Evolutionary conservation across 2,113 vertebrate species (phyloP).

Genomic region (Benitochromis conjunctus): DNA sequence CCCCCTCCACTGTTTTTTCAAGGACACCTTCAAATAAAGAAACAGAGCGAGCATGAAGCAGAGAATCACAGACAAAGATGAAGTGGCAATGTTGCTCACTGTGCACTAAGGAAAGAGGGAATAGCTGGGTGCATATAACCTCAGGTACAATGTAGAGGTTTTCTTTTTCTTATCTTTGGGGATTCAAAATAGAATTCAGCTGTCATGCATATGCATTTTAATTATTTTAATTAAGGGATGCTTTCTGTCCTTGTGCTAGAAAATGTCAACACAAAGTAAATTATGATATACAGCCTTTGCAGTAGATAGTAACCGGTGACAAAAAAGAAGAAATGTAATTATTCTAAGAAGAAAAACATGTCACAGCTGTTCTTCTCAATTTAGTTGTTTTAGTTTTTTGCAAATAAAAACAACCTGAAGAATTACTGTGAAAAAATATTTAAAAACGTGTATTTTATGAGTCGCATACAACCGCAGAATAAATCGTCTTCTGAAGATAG

Average conservation of each 20-base stretch:
- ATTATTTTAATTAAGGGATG: background rate
- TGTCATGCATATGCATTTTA: background rate
- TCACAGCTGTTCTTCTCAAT: background rate
- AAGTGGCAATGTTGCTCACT: background rate
- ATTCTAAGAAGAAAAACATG: background rate
- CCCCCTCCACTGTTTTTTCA: conserved; percentile 71
- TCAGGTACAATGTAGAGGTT: background rate
- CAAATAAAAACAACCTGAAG: background rate
- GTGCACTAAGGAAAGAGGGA: background rate
- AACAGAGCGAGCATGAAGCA: background rate
- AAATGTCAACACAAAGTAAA: background rate
- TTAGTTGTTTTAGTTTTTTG: background rate
- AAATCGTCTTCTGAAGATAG: background rate
- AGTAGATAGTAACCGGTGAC: background rate
- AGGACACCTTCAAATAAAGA: conserved; percentile 81
- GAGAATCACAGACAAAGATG: background rate
- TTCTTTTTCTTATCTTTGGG: background rate
- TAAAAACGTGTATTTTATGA: background rate
- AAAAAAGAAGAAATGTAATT: background rate
- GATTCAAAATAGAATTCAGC: background rate
- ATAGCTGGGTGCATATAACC: background rate
- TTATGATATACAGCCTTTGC: background rate
- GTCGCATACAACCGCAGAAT: background rate
- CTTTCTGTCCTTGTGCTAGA: background rate
- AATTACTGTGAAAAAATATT: background rate